Evolutionary conservation across 2,888 invertebrate species (phyloP).

Genomic region (Phalera bucephala): DNA sequence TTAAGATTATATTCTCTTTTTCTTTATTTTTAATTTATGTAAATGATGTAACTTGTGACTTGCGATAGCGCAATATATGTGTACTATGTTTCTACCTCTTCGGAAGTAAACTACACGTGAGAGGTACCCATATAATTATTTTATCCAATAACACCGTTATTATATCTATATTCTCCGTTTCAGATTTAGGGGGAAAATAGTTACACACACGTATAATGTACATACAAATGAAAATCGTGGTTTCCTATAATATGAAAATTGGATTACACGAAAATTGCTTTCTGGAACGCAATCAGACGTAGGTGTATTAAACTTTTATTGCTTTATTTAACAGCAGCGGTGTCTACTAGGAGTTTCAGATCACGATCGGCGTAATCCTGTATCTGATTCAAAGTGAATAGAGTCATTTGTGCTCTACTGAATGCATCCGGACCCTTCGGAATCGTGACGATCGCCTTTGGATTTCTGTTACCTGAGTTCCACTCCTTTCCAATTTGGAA

Average conservation of each 20-base stretch:
- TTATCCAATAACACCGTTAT: too few relatives aligned
- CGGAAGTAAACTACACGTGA: too few relatives aligned
- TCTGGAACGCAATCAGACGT: slow-evolving; percentile 22
- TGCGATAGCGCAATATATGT: too few relatives aligned
- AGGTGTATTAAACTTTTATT: slow-evolving; percentile 30
- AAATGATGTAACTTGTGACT: too few relatives aligned
- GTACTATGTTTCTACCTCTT: too few relatives aligned
- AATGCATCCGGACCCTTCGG: slow-evolving; percentile 67
- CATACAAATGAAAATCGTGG: not conserved
- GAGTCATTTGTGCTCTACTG: slow-evolving; percentile 56
- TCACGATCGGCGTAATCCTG: slow-evolving; percentile 58
- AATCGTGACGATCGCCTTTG: slow-evolving; percentile 45
- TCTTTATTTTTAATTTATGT: too few relatives aligned
- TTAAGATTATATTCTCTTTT: too few relatives aligned
- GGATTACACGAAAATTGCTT: slow-evolving; percentile 5
- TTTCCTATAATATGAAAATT: slow-evolving; percentile 4
- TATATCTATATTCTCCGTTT: too few relatives aligned
- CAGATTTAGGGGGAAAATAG: not conserved
- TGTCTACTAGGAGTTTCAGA: slow-evolving; percentile 52
- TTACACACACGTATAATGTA: not conserved
- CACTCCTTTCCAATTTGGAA: slow-evolving; percentile 29
- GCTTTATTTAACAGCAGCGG: slow-evolving; percentile 33
- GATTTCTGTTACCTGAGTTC: slow-evolving; percentile 34
- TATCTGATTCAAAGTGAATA: slow-evolving; percentile 66
- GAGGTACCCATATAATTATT: too few relatives aligned